A percentile compares a stretch with the other conserved stretches of the same genome.
These are phyloP conservation scores for Syngnathus typhle DNA, from an alignment of 2,113 vertebrate species.

Conservation along the genomic window DNA sequence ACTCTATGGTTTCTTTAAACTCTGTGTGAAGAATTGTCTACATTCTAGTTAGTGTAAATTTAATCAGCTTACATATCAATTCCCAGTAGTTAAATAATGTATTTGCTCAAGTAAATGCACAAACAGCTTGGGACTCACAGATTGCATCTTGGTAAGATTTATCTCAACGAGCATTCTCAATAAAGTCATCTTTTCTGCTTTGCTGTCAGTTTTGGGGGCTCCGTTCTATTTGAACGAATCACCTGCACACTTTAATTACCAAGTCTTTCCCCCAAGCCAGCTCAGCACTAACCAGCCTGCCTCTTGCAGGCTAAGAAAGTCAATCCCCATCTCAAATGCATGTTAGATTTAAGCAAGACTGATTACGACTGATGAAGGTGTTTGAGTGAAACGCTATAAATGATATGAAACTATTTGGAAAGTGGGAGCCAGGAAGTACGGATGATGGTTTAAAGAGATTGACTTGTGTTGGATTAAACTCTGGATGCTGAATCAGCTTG, in stretches of 20 bases:
- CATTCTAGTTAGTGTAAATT: not conserved
- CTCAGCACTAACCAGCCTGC: constrained; percentile 46
- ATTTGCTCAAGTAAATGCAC: constrained; percentile 10
- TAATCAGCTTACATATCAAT: not conserved
- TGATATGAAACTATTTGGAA: constrained; percentile 41
- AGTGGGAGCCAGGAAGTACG: constrained; percentile 43
- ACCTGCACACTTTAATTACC: constrained; percentile 71
- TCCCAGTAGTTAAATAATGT: not conserved
- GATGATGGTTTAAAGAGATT: constrained; percentile 34
- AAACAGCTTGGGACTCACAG: constrained; percentile 31
- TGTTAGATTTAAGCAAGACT: constrained; percentile 60
- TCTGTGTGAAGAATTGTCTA: not conserved
- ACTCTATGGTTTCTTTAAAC: not conserved
- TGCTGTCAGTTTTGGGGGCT: constrained; percentile 45
- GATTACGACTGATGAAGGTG: constrained; percentile 50
- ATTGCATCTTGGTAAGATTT: constrained; percentile 48
- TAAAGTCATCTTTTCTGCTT: constrained; percentile 55
- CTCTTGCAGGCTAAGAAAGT: constrained; percentile 56
- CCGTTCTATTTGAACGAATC: constrained; percentile 68
- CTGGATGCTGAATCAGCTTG: constrained; percentile 37
- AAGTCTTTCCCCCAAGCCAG: constrained; percentile 51
- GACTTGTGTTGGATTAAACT: constrained; percentile 24
- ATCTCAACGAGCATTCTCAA: constrained; percentile 56
- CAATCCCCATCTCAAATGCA: constrained; percentile 45
- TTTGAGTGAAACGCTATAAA: constrained; percentile 53